phyloP scores from a whole-genome alignment of 2,888 invertebrate genomes.

The Parnassius mnemosyne region DNA sequence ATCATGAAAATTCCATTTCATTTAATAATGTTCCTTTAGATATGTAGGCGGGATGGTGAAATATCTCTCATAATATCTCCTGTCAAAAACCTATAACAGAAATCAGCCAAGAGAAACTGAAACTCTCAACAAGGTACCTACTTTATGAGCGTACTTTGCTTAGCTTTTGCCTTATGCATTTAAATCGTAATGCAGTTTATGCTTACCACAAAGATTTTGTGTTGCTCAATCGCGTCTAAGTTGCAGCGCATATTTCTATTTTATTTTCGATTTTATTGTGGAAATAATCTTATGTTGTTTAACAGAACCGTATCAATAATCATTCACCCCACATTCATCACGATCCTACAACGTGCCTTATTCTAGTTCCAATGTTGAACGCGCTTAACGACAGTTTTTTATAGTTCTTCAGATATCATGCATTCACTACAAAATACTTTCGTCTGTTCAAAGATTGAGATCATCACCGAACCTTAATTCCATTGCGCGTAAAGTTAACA shows the following conservation, averaged over 20 bases:
- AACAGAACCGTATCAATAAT: slow-evolving; percentile 6
- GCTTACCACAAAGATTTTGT: neutral
- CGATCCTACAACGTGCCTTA: slow-evolving; percentile 41
- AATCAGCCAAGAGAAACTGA: too few relatives aligned
- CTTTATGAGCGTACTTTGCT: neutral
- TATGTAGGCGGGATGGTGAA: too few relatives aligned
- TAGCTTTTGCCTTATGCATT: neutral
- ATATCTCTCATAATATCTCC: too few relatives aligned
- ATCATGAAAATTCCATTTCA: too few relatives aligned
- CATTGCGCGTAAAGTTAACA: slow-evolving; percentile 29
- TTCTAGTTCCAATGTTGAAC: slow-evolving; percentile 42
- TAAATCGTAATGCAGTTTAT: neutral
- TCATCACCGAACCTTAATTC: slow-evolving; percentile 9
- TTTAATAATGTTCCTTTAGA: too few relatives aligned
- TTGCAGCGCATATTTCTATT: neutral
- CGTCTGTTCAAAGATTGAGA: slow-evolving; percentile 4
- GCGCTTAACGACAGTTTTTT: slow-evolving; percentile 40
- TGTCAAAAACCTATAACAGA: too few relatives aligned
- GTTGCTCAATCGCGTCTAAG: neutral
- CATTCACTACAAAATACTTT: slow-evolving; percentile 10
- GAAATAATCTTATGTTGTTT: neutral
- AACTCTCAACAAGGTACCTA: too few relatives aligned
- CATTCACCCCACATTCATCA: slow-evolving; percentile 16
- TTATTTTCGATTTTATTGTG: too few relatives aligned
- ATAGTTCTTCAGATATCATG: slow-evolving; percentile 22